These are phyloP conservation scores for Aleiodes sp. DNA, from an alignment of 1,140 invertebrate genomes.

Conservation along the genomic window DNA sequence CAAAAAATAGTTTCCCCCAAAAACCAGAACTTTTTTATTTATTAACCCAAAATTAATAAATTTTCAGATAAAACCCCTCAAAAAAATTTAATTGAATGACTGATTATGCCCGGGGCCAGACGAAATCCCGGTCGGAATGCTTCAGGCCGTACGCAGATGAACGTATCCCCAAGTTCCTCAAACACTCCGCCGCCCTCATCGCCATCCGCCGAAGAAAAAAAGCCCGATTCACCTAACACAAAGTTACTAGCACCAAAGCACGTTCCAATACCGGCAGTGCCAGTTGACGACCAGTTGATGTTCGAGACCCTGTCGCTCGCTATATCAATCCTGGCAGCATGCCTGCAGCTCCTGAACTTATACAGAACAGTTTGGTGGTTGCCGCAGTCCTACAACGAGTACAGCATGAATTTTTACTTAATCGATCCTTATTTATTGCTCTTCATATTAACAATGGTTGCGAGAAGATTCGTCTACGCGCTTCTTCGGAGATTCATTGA, in stretches of 20 bases:
- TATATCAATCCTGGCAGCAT: conserved; percentile 78
- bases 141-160: conserved; percentile 19
- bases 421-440: conserved; percentile 88
- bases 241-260: conserved; percentile 74
- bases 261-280: conserved; percentile 85
- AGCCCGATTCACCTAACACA: conserved; percentile 44
- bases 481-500: conserved; percentile 66
- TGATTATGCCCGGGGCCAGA: not conserved
- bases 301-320: conserved; percentile 89
- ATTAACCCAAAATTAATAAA: too few relatives aligned
- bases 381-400: conserved; percentile 87
- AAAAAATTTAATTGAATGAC: not conserved
- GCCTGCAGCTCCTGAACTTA: conserved; percentile 91
- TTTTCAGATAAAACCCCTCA: too few relatives aligned
- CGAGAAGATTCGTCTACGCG: conserved; percentile 80
- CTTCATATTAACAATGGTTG: conserved; percentile 83
- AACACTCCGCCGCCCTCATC: conserved; percentile 36
- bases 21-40: too few relatives aligned
- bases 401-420: conserved; percentile 93
- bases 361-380: conserved; percentile 98
- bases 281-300: conserved; percentile 81
- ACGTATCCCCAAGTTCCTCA: conserved; percentile 14
- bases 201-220: conserved; percentile 51
- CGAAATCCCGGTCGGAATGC: not conserved
- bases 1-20: too few relatives aligned